Evolutionary conservation across 2,113 vertebrate species (phyloP), one percentile per base, ranked within the genome.

Genomic region (Platysternon megacephalum): DNA sequence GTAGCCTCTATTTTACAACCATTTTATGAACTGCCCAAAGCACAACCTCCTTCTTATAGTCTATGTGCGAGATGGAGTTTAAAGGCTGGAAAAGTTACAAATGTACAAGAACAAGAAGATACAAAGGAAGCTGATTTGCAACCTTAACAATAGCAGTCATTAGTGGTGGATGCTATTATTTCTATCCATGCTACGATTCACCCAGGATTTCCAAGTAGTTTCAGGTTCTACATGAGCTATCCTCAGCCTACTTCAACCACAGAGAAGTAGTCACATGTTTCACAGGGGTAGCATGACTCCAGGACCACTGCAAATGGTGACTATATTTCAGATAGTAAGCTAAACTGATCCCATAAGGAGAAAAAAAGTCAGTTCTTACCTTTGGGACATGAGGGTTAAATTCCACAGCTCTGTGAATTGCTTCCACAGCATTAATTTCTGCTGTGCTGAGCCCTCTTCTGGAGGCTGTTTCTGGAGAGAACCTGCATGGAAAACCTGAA

Each of bases 371-470:
- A 42, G 48, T 39, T 90, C 98, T 98, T 94, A 99, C 99, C 99
- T 99, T 99, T 98, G 99, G 99, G 98, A 99, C 99, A 76, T 99
- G 99, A 97, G 99, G 99, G 98, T 99, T 99, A 98, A 99, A 99
- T 98, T 99, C 99, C 94, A 99, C 99, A 85, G 99, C 99, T 98
- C 99, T 99, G 98, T 99, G 99, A 98, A 99, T 99, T 97, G 99
- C 99, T 98, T 99, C 99, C 97, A 99, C 99, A 86, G 99, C 99
- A 92, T 99, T 99, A 98, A 99, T 99, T 98, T 99, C 99, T 97
- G 99, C 99, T 97, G 99, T 99, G 96, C 99, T 99, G 21, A 99
- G 98, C n/a, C 99, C 99, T 98, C 99, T 99, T 96, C 99, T 99
- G 53, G 99, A 99, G 4, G 99, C 99, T 82, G 99, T 99, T 98